phyloP scores from a whole-genome alignment of 2,797 vertebrate species.

The Gadopsis marmoratus region DNA sequence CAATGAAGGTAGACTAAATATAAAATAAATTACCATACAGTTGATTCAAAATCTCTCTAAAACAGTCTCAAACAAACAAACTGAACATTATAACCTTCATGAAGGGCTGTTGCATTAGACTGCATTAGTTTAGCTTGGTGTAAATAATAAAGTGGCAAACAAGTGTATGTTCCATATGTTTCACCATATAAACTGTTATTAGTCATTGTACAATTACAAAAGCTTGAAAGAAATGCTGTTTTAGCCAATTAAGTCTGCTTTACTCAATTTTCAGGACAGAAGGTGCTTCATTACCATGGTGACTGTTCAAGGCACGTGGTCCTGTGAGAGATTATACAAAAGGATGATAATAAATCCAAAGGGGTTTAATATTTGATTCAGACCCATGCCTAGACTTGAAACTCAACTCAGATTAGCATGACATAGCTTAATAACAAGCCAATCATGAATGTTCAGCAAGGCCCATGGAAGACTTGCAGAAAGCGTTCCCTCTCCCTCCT shows the following conservation, averaged over 20 bases:
- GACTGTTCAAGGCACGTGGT: constrained; percentile 28
- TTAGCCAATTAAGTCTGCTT: constrained; percentile 29
- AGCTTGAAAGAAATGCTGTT: constrained; percentile 22
- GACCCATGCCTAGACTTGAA: constrained; percentile 24
- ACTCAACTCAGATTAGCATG: constrained; percentile 38
- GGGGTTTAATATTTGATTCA: constrained; percentile 49
- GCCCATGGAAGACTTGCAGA: constrained; percentile 20
- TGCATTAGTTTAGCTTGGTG: neutral
- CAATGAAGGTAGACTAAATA: neutral
- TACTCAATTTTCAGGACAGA: constrained; percentile 39
- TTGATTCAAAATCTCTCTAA: neutral
- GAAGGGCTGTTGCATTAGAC: neutral
- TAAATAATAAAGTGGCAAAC: neutral
- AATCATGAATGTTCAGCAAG: constrained; percentile 26
- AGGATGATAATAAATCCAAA: constrained; percentile 46
- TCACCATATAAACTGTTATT: constrained; percentile 1
- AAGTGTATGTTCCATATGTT: constrained; percentile 14
- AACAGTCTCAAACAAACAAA: neutral
- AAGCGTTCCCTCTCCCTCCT: neutral
- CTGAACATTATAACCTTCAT: neutral
- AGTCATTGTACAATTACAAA: constrained; percentile 10
- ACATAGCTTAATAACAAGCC: constrained; percentile 39
- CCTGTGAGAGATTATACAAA: constrained; percentile 48
- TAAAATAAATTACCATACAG: too few species aligned
- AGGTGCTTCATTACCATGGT: constrained; percentile 45